These are phyloP conservation scores for Acanthaster planci DNA, from an alignment of 35 echinoderm and acorn worm genomes.

Conservation along the genomic window DNA sequence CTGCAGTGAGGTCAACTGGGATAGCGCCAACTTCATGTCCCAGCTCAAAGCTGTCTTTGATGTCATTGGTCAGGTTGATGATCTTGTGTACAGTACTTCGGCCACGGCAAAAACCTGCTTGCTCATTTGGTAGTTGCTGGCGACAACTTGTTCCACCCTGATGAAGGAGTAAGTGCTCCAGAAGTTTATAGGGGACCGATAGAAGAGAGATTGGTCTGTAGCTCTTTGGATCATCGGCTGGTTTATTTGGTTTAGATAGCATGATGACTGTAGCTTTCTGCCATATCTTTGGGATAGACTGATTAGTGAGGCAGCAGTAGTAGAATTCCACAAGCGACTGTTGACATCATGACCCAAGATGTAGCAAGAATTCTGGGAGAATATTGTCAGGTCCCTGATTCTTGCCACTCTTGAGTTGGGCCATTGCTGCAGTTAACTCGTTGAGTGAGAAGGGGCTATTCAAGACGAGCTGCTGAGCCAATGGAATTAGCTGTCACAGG, in stretches of 20 bases:
- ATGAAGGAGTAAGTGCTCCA: conserved; percentile 23
- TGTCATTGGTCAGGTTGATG: too few relatives aligned
- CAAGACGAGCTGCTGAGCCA: neutral
- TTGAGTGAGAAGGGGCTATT: conserved; percentile 22
- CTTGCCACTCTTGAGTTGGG: conserved; percentile 34
- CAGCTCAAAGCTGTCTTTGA: too few relatives aligned
- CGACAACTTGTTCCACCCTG: conserved; percentile 6
- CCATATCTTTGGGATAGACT: conserved; percentile 40
- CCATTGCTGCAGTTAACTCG: neutral
- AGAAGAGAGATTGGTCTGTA: conserved; percentile 45
- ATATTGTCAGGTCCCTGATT: conserved; percentile 42
- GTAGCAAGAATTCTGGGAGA: conserved; percentile 29
- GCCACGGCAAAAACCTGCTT: too few relatives aligned
- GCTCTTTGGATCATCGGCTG: conserved; percentile 49
- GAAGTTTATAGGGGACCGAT: conserved; percentile 28
- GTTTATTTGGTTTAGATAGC: conserved; percentile 34
- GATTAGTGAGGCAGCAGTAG: neutral
- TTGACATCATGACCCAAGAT: neutral
- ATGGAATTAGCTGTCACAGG: conserved; percentile 20
- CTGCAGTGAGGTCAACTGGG: neutral
- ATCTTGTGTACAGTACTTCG: too few relatives aligned
- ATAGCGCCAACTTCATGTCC: neutral
- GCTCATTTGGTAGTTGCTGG: neutral
- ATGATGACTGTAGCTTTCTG: conserved; percentile 39
- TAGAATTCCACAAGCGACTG: conserved; percentile 17